Conservation (phyloP, 1,140 invertebrate species). For the Macrosteles quadrilineatus region DNA sequence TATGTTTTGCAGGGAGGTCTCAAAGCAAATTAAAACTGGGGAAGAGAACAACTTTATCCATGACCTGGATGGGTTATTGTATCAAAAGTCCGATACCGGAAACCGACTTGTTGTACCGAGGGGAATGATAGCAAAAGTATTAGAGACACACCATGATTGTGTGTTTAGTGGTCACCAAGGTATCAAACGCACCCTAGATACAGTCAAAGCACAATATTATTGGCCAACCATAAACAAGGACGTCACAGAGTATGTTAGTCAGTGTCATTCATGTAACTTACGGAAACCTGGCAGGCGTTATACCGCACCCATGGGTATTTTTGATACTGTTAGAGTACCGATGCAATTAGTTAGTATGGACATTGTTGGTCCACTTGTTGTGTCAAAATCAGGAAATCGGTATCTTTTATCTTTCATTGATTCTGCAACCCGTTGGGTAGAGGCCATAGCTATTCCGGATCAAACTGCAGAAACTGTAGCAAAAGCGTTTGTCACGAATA, state of each 20-base stretch:
- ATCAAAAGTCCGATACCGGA: not conserved
- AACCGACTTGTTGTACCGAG: not conserved
- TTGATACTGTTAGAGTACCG: not conserved
- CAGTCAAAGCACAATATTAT: not conserved
- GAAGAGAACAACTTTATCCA: not conserved
- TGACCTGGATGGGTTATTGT: not conserved
- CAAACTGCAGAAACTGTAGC: slow-evolving; percentile 42
- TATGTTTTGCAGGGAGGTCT: not conserved
- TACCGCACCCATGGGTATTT: not conserved
- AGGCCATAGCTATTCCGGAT: slow-evolving; percentile 41
- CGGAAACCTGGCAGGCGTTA: not conserved
- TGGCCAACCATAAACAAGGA: not conserved
- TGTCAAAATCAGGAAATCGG: slow-evolving; percentile 38
- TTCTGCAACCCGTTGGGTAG: slow-evolving; percentile 44
- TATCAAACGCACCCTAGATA: not conserved
- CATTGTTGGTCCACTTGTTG: slow-evolving; percentile 41
- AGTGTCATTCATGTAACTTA: not conserved
- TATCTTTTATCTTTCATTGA: slow-evolving; percentile 43
- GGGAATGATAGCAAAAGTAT: not conserved
- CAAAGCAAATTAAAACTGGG: not conserved
- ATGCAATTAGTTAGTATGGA: slow-evolving; percentile 13
- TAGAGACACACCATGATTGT: not conserved
- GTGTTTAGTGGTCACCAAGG: not conserved
- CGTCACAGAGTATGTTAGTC: not conserved
- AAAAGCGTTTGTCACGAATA: slow-evolving; percentile 36